Evolutionary conservation across 1,140 invertebrate genomes (phyloP), one percentile per base, ranked within the genome.

Genomic region (Apis florea): DNA sequence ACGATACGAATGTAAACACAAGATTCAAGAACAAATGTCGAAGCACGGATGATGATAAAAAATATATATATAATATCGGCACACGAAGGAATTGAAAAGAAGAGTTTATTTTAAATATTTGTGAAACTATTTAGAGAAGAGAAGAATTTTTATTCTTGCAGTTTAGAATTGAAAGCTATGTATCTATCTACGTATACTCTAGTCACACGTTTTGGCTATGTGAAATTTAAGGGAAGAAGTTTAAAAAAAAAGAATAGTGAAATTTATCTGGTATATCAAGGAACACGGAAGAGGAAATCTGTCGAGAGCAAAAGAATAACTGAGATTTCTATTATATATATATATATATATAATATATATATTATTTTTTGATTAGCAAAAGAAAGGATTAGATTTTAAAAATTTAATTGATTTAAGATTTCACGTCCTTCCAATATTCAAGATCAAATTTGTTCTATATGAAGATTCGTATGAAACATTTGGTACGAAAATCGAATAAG

Each of bases 251-350:
- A 40, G 31, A 40, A 40, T 6, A 17, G 40, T 56, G 1, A 74
- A 74, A 80, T 80, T 80, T 54, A 40, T 56, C 71, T 53, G 51
- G 70, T 80, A 74, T 80, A 74, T 80, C 51, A 74, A 9, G 17
- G 40, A 26, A 61, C 24, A 58, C 49, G 1, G 10, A 24, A 75
- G 40, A 26, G 24, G 12, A 26, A 53, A 31, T 24, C 73, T 13
- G 58, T n/a, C 53, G 1, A 66, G 24, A 54, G 15, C 15, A 17
- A 56, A n/a, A 80, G 24, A n/a, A 71, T 56, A 63, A 24, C 8
- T 26, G 47, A 66, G 6, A 17, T 40, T 40, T 40, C 31, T 40
- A 40, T 40, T 40, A 40, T 0, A 40, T 40, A 40, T 40, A 6
- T 40, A 40, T 11, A 12, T n/a, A n/a, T n/a, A n/a, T n/a, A n/a